phyloP scores from a whole-genome alignment of 2,797 vertebrate species.

The Dendrocincla fuliginosa region DNA sequence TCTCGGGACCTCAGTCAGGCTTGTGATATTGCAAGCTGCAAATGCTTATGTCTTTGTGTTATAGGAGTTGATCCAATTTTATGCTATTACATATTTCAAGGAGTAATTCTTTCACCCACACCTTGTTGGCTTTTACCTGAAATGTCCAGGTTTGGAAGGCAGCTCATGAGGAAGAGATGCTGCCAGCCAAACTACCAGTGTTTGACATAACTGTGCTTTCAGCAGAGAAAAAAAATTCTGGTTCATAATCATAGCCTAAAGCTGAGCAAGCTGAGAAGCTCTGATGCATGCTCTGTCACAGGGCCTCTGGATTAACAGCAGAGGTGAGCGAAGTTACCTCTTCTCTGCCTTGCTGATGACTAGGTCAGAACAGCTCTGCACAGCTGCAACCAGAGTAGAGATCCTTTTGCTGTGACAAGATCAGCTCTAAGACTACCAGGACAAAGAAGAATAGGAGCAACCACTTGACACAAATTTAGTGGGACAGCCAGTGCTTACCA shows the following conservation, averaged over 20 bases:
- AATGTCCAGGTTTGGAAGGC: neutral
- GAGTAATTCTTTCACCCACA: neutral
- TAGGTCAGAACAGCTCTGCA: neutral
- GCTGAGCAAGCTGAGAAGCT: neutral
- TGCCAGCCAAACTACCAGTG: neutral
- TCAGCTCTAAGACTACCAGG: neutral
- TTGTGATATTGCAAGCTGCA: neutral
- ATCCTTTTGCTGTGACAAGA: neutral
- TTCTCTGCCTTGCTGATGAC: neutral
- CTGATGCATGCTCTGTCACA: neutral
- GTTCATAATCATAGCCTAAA: neutral
- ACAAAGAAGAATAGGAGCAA: neutral
- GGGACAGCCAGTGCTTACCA: neutral
- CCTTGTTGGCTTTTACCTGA: neutral
- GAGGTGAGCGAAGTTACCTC: neutral
- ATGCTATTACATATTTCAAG: neutral
- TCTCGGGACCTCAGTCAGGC: neutral
- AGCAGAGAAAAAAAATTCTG: neutral
- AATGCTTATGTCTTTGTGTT: neutral
- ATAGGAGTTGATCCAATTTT: neutral
- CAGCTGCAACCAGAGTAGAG: neutral
- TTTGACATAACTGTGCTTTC: neutral
- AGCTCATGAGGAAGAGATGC: neutral
- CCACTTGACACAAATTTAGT: conserved; percentile 2
- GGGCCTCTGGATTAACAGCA: neutral